Base-by-base conservation (phyloP, 2,888 invertebrate species). In the Anthoptus insignis region DNA sequence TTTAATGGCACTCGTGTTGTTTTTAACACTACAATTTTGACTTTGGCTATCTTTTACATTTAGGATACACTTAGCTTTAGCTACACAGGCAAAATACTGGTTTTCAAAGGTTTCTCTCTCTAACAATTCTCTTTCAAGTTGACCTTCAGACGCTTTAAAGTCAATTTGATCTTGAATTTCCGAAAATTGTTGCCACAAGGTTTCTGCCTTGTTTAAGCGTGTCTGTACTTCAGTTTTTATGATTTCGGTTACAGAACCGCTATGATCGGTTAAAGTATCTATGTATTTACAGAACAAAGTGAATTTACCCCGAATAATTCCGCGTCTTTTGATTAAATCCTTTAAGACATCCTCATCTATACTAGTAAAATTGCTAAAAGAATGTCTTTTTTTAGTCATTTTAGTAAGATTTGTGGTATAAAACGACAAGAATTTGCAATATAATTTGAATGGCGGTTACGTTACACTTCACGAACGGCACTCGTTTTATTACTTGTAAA, bases 71-170 rank as follows among this genome's bases (percentile, higher is more conserved):
- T 53, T 58, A 39, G 22, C 50, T 39, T 39, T 54, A 9, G 61
- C 29, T 19, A 54, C 19, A 54, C n/a, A 37, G 2, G 29, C 13
- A 34, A 47, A 54, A 61, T 61, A 61, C n/a, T 45, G 45, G 34
- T 54, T 45, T 22, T 54, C 61, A 22, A 54, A 53, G 8, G 21
- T 13, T 54, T 61, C 54, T 9, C 54, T 42, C 11, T 61, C 45
- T 0, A 2, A 2, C 45, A 54, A 32, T 13, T 37, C 37, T n/a
- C n/a, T 37, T n/a, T 37, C 37, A 3, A n/a, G 5, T n/a, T n/a
- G 37, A 9, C 37, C n/a, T 1, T 13, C 37, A 6, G 37, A 6
- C 13, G n/a, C n/a, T n/a, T n/a, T 37, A 13, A 37, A 37, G 13
- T 45, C 45, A 45, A 45, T 45, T 2, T 45, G 19, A 22, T 45